Base-by-base conservation (phyloP, 2,888 invertebrate genomes). In the Trissoscelio sp. region DNA sequence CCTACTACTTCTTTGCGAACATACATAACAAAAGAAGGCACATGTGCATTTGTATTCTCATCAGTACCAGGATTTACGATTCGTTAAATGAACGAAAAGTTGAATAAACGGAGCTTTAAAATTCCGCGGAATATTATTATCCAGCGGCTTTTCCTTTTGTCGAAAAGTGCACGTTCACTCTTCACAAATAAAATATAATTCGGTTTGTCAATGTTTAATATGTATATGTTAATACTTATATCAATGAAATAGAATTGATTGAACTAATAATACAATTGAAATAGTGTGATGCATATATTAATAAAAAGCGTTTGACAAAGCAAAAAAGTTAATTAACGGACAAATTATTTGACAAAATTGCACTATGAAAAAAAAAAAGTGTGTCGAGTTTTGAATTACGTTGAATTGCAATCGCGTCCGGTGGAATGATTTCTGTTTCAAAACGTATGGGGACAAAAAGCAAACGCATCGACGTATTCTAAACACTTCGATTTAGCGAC, bases 401-500 rank as follows among this genome's bases (percentile, higher is more conserved):
- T 7, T 46, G 46, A 31, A 62, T 20, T 12, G n/a, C n/a, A 51
- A 16, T 14, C 16, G 34, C 37, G 37, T 37, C 22, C 34, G 37
- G 11, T 12, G 16, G 34, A 51, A 39, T 66, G 51, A 66, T 66
- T 66, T 66, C 28, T 37, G 22, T 37, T 11, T 31, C 46, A 42
- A 12, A 48, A 37, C 24, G 24, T n/a, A n/a, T n/a, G 6, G 14
- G n/a, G 14, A 24, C 37, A 53, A 66, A 66, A 39, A 37, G 39
- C 53, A 39, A 51, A 34, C 14, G 51, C 51, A 24, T 34, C 66
- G 16, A 53, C 53, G 66, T 53, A 39, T 66, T 66, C 53, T 51
- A 66, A 66, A 66, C 66, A 66, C 51, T 53, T 51, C 37, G 42
- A 67, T 67, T 67, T 31, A 42, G 44, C 67, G 7, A 31, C 44